These are phyloP conservation scores for Smutsia temminckii DNA, from an alignment of 2,797 vertebrate genomes.

Conservation along the genomic window DNA sequence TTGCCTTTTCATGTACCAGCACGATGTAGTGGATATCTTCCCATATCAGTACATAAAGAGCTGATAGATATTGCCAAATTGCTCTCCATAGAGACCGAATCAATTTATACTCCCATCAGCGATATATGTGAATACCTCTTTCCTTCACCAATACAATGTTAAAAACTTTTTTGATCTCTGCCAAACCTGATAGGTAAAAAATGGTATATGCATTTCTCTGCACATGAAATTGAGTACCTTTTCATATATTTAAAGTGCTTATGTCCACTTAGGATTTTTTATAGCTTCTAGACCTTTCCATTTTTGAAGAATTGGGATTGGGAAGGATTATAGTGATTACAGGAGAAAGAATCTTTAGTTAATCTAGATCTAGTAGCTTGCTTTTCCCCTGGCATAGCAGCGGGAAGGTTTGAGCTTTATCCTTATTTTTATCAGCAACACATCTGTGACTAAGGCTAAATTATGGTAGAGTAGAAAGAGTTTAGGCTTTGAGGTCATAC, in stretches of 20 bases:
- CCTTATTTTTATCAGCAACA: slow-evolving; percentile 44
- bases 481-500: slow-evolving; percentile 12
- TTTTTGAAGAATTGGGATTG: slow-evolving; percentile 58
- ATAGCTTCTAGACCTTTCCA: slow-evolving; percentile 52
- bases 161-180: slow-evolving; percentile 43
- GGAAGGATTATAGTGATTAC: slow-evolving; percentile 35
- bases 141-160: neutral
- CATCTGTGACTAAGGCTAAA: neutral
- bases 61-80: neutral
- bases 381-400: neutral
- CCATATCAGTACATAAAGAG: neutral
- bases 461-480: neutral
- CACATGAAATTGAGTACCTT: slow-evolving; percentile 23
- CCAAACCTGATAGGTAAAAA: neutral
- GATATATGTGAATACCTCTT: neutral
- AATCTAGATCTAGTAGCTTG: slow-evolving; percentile 35
- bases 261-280: neutral
- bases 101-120: neutral
- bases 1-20: slow-evolving; percentile 33
- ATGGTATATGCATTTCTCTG: neutral
- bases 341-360: slow-evolving; percentile 45
- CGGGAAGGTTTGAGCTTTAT: slow-evolving; percentile 11
- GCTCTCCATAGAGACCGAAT: neutral
- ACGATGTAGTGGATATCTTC: neutral
- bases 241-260: slow-evolving; percentile 36